Percentiles rank a stretch among this genome's conserved stretches.
These are phyloP conservation scores for Trigoniulus corallinus DNA, from an alignment of 1,140 invertebrate species.

Conservation along the genomic window DNA sequence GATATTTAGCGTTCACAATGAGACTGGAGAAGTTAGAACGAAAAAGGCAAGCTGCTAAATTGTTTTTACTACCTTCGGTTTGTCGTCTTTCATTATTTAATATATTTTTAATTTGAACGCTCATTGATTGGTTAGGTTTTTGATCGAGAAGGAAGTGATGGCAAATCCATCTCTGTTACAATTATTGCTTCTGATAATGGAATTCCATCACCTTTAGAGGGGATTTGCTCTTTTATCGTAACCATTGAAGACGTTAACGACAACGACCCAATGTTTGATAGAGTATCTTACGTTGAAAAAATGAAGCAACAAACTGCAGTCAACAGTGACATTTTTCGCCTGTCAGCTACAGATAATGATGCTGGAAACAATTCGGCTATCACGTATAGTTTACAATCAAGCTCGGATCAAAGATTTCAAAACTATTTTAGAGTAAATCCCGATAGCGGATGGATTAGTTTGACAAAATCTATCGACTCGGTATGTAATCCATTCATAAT, in stretches of 20 bases:
- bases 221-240: conserved; percentile 73
- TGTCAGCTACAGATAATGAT: conserved; percentile 21
- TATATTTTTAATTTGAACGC: too few relatives aligned
- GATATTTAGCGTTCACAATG: conserved; percentile 53
- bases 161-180: conserved; percentile 61
- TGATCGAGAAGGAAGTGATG: conserved; percentile 66
- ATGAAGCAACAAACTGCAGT: conserved; percentile 18
- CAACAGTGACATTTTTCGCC: conserved; percentile 16
- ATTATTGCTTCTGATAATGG: conserved; percentile 74
- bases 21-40: conserved; percentile 58
- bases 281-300: conserved; percentile 17
- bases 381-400: conserved; percentile 13
- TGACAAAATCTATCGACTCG: conserved; percentile 11
- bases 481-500: too few relatives aligned
- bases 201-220: conserved; percentile 50
- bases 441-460: conserved; percentile 20
- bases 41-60: conserved; percentile 42
- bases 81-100: too few relatives aligned
- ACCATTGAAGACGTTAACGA: conserved; percentile 75
- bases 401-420: conserved; percentile 1
- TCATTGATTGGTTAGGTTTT: conserved; percentile 46
- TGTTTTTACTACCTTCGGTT: too few relatives aligned
- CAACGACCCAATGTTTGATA: conserved; percentile 64
- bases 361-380: conserved; percentile 20
- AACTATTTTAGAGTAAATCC: conserved; percentile 20